Evolutionary conservation across 1,140 invertebrate genomes (phyloP), one percentile per base, ranked within the genome.

Genomic region (Apis laboriosa): DNA sequence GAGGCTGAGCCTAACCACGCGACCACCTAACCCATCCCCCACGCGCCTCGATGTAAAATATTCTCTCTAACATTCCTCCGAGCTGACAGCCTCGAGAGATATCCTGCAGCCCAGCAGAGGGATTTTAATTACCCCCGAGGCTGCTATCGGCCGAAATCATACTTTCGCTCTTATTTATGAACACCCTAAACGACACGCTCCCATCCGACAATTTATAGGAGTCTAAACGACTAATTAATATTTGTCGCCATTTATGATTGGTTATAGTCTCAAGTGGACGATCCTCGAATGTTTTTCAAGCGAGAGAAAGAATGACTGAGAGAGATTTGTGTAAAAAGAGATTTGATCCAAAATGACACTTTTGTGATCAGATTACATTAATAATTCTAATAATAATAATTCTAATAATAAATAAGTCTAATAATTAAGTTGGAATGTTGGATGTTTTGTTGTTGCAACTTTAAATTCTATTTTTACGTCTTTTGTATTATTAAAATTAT

Each of bases 111-210:
- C 74, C 70, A 60, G 83, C 49, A 19, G 68, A 56, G 83, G 84
- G 84, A 75, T 80, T 87, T 89, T 89, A 90, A 90, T 89, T 88
- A 89, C 78, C 66, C 34, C 68, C 80, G 64, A n/a, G 67, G 74
- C 72, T 77, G 88, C 93, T 93, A 93, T 93, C 90, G 86, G 34
- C 43, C 88, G 84, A 91, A 92, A 92, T 92, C 91, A 85, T 92
- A 89, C 89, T 92, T 91, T 89, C 87, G 55, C 12, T 55, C 82
- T 91, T 92, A 92, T 93, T 93, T 93, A 93, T 91, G 90, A 91
- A 91, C 89, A 92, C 90, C 89, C 91, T 74, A 80, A 85, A 81
- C 77, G 74, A 86, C 84, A 80, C 86, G 73, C 76, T 78, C 21
- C 51, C 73, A 68, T 58, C 68, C 77, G 51, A 68, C 73, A 86